phyloP scores from a whole-genome alignment of 2,113 vertebrate species.

The Gracilinanus agilis region DNA sequence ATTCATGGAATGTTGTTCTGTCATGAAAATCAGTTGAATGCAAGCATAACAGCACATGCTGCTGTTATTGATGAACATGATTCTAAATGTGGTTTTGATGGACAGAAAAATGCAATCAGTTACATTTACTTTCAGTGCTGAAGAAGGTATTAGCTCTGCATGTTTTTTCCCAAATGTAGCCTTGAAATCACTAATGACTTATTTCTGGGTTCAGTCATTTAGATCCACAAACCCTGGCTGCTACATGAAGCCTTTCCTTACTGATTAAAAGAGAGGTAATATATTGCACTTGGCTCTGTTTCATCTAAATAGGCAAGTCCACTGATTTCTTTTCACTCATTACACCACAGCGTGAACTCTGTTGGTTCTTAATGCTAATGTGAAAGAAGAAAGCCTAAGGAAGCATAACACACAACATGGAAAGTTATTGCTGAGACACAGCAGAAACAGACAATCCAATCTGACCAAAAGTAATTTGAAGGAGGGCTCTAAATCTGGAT shows the following conservation, averaged over 20 bases:
- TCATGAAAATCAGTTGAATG: background rate
- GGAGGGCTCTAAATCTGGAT: slow-evolving; percentile 2
- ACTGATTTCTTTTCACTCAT: background rate
- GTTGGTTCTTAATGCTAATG: background rate
- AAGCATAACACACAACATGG: background rate
- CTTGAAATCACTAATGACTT: slow-evolving; percentile 1
- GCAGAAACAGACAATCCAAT: background rate
- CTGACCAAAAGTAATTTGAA: background rate
- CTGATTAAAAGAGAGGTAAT: background rate
- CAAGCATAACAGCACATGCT: background rate
- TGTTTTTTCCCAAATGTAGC: background rate
- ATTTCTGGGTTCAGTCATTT: background rate
- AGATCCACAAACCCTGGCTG: background rate
- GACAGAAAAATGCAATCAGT: background rate
- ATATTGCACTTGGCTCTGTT: background rate
- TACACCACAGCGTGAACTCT: background rate
- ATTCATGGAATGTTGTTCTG: background rate
- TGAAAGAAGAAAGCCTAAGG: background rate
- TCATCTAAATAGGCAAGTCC: background rate
- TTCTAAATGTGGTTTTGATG: background rate
- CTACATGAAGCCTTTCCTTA: background rate
- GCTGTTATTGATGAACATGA: background rate
- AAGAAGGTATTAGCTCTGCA: background rate
- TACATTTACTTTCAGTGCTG: background rate
- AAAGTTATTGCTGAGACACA: background rate